These are phyloP conservation scores for Oasisia sp. DNA, from an alignment of 2,888 invertebrate genomes.

Conservation along the genomic window DNA sequence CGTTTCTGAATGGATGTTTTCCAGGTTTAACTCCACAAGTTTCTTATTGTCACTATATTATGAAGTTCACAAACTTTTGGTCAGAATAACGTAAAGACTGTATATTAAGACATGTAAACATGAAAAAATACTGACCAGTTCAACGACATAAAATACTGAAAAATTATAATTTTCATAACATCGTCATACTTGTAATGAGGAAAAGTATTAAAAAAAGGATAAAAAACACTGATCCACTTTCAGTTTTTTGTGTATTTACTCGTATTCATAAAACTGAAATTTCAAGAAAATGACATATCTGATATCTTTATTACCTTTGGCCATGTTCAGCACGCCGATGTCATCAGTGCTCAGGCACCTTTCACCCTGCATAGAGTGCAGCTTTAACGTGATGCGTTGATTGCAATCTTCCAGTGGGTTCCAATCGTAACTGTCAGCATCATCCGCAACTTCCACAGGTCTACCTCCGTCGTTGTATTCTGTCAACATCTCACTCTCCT, in stretches of 20 bases:
- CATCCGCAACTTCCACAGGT: neutral
- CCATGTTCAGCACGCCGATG: neutral
- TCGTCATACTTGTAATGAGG: too few species aligned
- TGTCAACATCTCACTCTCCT: neutral
- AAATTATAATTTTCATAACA: too few species aligned
- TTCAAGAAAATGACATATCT: too few species aligned
- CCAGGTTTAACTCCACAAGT: too few species aligned
- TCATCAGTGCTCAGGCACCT: neutral
- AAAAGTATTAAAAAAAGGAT: too few species aligned
- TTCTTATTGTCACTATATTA: too few species aligned
- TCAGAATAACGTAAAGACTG: too few species aligned
- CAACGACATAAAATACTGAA: too few species aligned
- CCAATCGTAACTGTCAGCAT: neutral
- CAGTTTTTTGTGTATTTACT: neutral
- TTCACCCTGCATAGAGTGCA: neutral
- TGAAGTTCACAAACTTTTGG: too few species aligned
- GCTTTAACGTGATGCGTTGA: neutral
- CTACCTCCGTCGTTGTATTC: neutral
- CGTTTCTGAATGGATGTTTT: too few species aligned
- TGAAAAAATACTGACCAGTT: too few species aligned
- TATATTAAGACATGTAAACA: too few species aligned
- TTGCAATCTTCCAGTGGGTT: neutral
- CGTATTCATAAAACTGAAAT: neutral
- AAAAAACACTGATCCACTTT: neutral
- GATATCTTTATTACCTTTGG: slow-evolving; percentile 6